Base-by-base conservation (phyloP, 2,797 vertebrate species). In the Syngnathus acus region DNA sequence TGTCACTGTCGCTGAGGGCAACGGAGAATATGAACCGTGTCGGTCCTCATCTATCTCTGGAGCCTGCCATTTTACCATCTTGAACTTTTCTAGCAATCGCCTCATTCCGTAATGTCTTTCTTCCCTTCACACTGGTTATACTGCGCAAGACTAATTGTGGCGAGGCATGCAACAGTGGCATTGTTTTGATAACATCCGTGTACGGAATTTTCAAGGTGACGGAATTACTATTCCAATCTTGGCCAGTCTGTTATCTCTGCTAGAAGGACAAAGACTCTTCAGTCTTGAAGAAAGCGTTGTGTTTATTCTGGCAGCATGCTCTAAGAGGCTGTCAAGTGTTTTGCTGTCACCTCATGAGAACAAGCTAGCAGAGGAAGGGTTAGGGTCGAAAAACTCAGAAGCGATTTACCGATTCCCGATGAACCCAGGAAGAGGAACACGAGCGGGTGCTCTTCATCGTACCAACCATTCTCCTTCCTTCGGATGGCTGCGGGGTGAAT, bases 391-490 rank as follows among this genome's bases (percentile, higher is more conserved):
- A 40, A 72, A 66, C 55, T 53, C 64, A 51, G 42, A 64, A 66
- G 53, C 37, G 57, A 78, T 75, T 93, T 94, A 98, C 97, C 97
- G 73, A 98, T 98, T 89, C 96, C 97, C 5, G 96, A 99, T 0
- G 97, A 99, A 72, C 97, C 96, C 58, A 99, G 85, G 88, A 99
- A 99, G 69, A 99, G 94, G 84, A 98, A 98, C 42, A 98, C 96
- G 19, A 98, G 90, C 0, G 96, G 97, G 84, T 98, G 97, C 72
- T 99, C 96, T 89, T 98, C 96, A 1, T 98, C 94, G 0, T 98
- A 97, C 97, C 97, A 99, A 67, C 97, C 97, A 17, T 99, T 98
- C 86, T 98, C 95, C 84, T 98, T 98, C 82, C 96, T 94, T 84
- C 97, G 94, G 85, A 98, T 95, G 3, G 95, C 96, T 99, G 82